A percentile compares a stretch with the other conserved stretches of the same genome.
These are phyloP conservation scores for Hydrotaea diabolus DNA, from an alignment of 2,888 invertebrate genomes.

Conservation along the genomic window DNA sequence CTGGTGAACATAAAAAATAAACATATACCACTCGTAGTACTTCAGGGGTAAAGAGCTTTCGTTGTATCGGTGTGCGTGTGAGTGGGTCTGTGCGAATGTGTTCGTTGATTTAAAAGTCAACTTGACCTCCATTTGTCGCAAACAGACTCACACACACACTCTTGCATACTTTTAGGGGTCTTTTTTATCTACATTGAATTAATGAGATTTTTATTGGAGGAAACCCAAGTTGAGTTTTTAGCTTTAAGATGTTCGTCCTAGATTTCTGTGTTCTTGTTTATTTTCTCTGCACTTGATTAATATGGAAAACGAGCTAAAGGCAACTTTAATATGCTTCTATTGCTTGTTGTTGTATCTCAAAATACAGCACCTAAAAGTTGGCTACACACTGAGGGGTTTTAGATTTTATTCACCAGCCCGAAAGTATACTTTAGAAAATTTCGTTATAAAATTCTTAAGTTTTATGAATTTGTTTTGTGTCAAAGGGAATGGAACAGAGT, in stretches of 20 bases:
- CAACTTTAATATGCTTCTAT: background rate
- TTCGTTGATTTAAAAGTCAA: slow-evolving; percentile 42
- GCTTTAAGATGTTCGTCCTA: slow-evolving; percentile 25
- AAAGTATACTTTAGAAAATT: slow-evolving; percentile 3
- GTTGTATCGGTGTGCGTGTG: background rate
- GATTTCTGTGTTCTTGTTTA: too few species aligned
- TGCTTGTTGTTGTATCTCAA: background rate
- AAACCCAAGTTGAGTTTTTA: slow-evolving; percentile 16
- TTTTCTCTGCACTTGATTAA: slow-evolving; percentile 4
- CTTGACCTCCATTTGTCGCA: slow-evolving; percentile 46
- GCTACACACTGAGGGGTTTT: too few species aligned
- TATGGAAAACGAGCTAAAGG: background rate
- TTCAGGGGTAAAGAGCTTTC: slow-evolving; percentile 10
- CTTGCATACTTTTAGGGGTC: slow-evolving; percentile 20
- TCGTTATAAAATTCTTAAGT: background rate
- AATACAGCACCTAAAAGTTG: background rate
- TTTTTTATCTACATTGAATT: slow-evolving; percentile 21
- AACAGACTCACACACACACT: background rate
- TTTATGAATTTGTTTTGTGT: background rate
- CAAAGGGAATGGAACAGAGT: background rate
- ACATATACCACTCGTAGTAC: background rate
- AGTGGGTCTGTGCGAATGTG: background rate
- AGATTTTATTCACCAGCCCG: background rate
- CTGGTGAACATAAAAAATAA: slow-evolving; percentile 24
- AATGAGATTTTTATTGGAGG: slow-evolving; percentile 34